Evolutionary conservation across 2,113 vertebrate species (phyloP), one percentile per base, ranked within the genome.

Genomic region (Xenotilapia caudafasciata): DNA sequence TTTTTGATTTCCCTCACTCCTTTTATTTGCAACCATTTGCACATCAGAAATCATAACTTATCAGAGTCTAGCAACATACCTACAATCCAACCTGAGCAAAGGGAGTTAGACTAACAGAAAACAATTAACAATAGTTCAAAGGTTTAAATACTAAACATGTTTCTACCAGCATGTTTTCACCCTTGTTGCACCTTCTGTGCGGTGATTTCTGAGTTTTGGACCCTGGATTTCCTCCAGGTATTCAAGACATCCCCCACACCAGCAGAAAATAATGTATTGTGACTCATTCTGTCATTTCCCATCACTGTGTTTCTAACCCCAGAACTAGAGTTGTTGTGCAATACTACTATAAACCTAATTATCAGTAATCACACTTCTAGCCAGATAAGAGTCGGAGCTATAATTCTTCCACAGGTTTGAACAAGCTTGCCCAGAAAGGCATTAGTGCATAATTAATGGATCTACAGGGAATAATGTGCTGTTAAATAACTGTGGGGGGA

Each of bases 391-490:
- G 54, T 68, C 2, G 8, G 17, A 26, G 35, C 55, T 77, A 73
- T 68, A 15, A 54, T 62, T 82, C 86, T 75, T 62, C 45, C 19
- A 58, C 38, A 79, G 83, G 42, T 86, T 80, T 84, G 65, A 79
- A 49, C 83, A 84, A 79, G 87, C 84, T 54, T 86, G 58, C 82
- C 65, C 81, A 85, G 58, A 40, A 83, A 83, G 54, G 83, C 51
- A 85, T 82, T 85, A 79, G 55, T 75, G 83, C 55, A 87, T 89
- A 89, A 91, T 90, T 79, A 87, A 86, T 53, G 42, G 40, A 58
- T 82, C 83, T 83, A 45, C 19, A 7, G 73, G 87, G 83, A 81
- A 73, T 49, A 35, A 7, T 33, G 49, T 82, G 53, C 23, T 84
- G 86, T 90, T 89, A 84, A 89, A 58, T 84, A 88, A 51, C 83